phyloP scores from a whole-genome alignment of 2,797 vertebrate species.

The Microctenopoma lineatum region DNA sequence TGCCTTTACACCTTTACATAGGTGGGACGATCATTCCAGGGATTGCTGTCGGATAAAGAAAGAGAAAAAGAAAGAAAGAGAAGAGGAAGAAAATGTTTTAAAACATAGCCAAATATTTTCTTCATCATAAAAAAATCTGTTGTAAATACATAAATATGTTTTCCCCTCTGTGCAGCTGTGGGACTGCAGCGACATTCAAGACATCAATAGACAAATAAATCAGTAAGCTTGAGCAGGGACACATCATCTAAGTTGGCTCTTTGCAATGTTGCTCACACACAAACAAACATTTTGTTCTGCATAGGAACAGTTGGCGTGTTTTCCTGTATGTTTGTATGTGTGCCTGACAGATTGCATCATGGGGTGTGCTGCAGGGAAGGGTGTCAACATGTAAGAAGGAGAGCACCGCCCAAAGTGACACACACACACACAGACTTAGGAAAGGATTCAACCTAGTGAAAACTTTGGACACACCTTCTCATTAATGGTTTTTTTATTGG shows the following conservation, averaged over 20 bases:
- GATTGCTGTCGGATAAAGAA: constrained; percentile 65
- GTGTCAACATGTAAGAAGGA: constrained; percentile 58
- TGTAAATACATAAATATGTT: constrained; percentile 74
- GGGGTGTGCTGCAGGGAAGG: constrained; percentile 50
- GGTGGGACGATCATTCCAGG: constrained; percentile 77
- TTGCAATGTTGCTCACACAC: constrained; percentile 12
- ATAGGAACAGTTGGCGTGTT: constrained; percentile 53
- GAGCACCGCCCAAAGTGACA: constrained; percentile 49
- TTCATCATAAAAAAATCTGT: constrained; percentile 58
- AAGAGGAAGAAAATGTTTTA: constrained; percentile 18
- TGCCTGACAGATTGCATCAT: constrained; percentile 63
- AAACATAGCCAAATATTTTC: constrained; percentile 69
- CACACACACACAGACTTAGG: neutral
- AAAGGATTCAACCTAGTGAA: neutral
- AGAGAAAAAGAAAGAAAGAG: constrained; percentile 27
- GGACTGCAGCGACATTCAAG: constrained; percentile 68
- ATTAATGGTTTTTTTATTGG: no score
- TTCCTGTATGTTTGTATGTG: constrained; percentile 48
- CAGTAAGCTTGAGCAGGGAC: constrained; percentile 45
- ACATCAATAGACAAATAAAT: constrained; percentile 75
- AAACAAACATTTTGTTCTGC: constrained; percentile 39
- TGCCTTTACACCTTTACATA: constrained; percentile 76
- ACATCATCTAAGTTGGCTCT: constrained; percentile 47
- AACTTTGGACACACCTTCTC: no score
- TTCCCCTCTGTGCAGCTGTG: constrained; percentile 76